Base-by-base conservation (phyloP, 2,888 invertebrate species). In the Notodonta dromedarius region DNA sequence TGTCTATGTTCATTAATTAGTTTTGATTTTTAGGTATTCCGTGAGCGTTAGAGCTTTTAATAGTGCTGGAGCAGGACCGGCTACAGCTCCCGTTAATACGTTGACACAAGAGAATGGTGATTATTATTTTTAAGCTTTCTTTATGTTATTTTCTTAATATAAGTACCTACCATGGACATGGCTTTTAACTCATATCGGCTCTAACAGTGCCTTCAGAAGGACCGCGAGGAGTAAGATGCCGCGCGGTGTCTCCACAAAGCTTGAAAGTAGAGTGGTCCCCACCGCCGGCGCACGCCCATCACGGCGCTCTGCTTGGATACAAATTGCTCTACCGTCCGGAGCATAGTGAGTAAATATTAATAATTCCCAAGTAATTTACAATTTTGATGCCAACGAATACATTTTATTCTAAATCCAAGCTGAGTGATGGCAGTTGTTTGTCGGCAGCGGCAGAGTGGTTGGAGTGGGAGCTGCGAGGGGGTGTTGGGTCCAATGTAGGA, bases 41-140 rank as follows among this genome's bases (percentile, higher is more conserved):
- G 95, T 98, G 48, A 96, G 96, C 61, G 96, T 98, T n/a, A 95
- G 96, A 82, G 98, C 98, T 0, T 96, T 97, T 84, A 98, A 98
- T 84, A 96, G 96, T 67, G 96, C 97, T 51, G 98, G 98, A 0
- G 95, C 96, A 16, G 98, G 98, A 4, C 97, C 98, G 0, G 95
- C 96, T 56, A 97, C 97, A 14, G 93, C 95, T 0, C 95, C 96
- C 42, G 95, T 97, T 24, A 95, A 96, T 69, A 97, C 96, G 5
- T 95, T 97, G 32, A 98, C 98, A 8, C 95, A 97, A 74, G 98
- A 98, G 94, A 97, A 97, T 84, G 96, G 96, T 95, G 89, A 91
- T 93, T 71, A 60, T 35, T 61, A 40, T 52, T 14, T 3, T 3
- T 56, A 11, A 5, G 16, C 7, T 14, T 40, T 24, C 0, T 1